Evolutionary conservation across 2,888 invertebrate species (phyloP), one percentile per base, ranked within the genome.

Genomic region (Pachycephus smyrnensis): DNA sequence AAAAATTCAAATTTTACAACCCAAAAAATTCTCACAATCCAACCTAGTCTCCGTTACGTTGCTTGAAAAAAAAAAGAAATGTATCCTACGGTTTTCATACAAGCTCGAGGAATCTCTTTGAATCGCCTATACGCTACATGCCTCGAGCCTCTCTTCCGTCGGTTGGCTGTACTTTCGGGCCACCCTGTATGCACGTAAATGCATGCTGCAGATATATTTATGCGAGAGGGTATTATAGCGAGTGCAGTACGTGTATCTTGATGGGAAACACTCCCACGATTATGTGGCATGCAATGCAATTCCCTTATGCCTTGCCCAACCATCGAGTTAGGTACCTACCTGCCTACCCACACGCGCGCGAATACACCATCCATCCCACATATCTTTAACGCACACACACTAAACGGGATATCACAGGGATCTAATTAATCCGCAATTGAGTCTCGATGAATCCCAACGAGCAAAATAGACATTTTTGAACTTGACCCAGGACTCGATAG

Each of bases 211-310:
- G 87, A 88, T 88, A 87, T 87, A 87, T 88, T 88, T 88, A 87
- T 86, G 87, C 86, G 87, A 83, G 85, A 87, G 85, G 87, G 86
- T 85, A 89, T 89, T 89, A 88, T 86, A 84, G 84, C 84, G 86
- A 87, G 87, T 84, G 88, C 84, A 86, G 86, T 88, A 88, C 87
- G 88, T 86, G 87, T 89, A 88, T 89, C 89, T 88, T 87, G 89
- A 90, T 89, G 89, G 87, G 89, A 89, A 90, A 90, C 89, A 87
- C 89, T 90, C 90, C 89, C 89, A 90, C 90, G 90, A 89, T 90
- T 89, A 89, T 86, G 88, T 86, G 88, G 89, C 90, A 88, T 89
- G 89, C 90, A 84, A 89, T 89, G 89, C 88, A 88, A 90, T 89
- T 90, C 87, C 88, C 86, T 73, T 86, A 84, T 84, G 85, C 83